These are phyloP conservation scores for Rhagologus leucostigma DNA, from an alignment of 2,113 vertebrate species.

Conservation along the genomic window DNA sequence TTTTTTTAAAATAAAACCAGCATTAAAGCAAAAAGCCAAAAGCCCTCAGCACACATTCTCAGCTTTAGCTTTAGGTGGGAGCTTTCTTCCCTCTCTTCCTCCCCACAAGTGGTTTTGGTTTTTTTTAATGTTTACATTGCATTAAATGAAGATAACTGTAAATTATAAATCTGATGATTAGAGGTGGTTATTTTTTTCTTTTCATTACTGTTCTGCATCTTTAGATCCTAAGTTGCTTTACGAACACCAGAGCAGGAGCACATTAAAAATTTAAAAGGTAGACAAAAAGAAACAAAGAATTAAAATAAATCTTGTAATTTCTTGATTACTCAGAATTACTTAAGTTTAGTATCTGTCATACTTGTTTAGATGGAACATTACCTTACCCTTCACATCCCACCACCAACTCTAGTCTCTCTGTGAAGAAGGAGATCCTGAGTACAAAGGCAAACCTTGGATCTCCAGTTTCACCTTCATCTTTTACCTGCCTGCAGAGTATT, in stretches of 20 bases:
- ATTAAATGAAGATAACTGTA: not conserved
- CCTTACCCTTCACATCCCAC: not conserved
- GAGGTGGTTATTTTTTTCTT: not conserved
- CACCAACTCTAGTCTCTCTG: not conserved
- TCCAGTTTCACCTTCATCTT: not conserved
- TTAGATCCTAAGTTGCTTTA: not conserved
- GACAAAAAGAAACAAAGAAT: not conserved
- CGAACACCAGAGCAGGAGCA: not conserved
- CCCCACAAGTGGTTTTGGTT: fast-evolving
- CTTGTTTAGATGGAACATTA: not conserved
- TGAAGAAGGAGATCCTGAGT: not conserved
- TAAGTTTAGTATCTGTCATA: not conserved
- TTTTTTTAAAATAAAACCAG: not conserved
- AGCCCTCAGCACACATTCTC: not conserved
- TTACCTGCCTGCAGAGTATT: not conserved
- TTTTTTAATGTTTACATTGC: not conserved
- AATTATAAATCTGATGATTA: not conserved
- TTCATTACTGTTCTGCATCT: not conserved
- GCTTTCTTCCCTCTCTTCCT: not conserved
- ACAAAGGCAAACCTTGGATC: not conserved
- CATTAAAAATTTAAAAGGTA: not conserved
- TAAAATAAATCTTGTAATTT: not conserved
- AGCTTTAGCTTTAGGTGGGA: not conserved
- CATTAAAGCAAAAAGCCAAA: not conserved
- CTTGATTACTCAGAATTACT: not conserved